phyloP scores from a whole-genome alignment of 2,113 vertebrate species.

The Tringa solitaria region DNA sequence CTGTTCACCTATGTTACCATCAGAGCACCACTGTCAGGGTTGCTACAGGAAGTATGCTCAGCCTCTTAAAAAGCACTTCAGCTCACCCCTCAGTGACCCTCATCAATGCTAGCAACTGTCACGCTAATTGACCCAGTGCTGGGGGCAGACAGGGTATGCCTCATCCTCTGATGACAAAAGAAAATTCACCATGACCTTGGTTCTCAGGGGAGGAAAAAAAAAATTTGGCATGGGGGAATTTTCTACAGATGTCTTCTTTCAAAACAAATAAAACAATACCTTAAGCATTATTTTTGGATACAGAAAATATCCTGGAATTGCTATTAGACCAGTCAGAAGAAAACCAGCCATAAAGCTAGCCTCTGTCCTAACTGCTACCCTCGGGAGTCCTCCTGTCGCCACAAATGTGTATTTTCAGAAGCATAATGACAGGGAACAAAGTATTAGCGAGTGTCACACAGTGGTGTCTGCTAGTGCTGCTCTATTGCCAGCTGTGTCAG shows the following conservation, averaged over 20 bases:
- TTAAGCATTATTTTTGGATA: not conserved
- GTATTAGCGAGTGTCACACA: constrained; percentile 1
- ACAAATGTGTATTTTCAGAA: constrained; percentile 30
- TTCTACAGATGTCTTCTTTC: not conserved
- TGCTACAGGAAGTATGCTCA: not conserved
- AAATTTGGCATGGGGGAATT: not conserved
- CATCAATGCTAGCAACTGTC: not conserved
- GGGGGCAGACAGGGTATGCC: not conserved
- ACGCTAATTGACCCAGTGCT: not conserved
- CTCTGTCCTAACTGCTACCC: not conserved
- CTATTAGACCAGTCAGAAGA: not conserved
- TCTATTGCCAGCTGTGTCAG: constrained; percentile 22
- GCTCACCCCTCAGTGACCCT: not conserved
- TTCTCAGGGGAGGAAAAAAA: not conserved
- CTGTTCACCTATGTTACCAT: not conserved
- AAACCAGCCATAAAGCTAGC: not conserved
- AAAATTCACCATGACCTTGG: not conserved
- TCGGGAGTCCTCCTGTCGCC: not conserved
- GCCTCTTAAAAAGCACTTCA: not conserved
- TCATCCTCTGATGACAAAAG: not conserved
- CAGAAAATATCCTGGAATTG: not conserved
- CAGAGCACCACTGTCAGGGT: not conserved
- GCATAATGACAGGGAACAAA: constrained; percentile 40
- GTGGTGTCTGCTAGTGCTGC: not conserved
- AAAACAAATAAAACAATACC: not conserved